Base-by-base conservation (phyloP, 2,797 vertebrate species). In the Coracias cyanogaster region DNA sequence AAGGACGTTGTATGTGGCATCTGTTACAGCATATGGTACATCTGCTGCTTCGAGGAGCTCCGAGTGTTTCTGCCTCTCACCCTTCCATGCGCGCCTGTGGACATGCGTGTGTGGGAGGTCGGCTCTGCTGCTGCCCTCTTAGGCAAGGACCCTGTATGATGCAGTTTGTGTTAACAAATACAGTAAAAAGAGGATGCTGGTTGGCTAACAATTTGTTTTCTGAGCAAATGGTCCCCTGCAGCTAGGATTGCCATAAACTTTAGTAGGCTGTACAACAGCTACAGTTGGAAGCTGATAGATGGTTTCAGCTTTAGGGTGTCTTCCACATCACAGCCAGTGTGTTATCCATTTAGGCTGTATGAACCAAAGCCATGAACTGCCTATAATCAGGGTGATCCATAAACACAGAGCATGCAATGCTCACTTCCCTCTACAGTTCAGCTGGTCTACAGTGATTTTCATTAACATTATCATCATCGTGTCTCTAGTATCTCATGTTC, bases 11-110 rank as follows among this genome's bases (percentile, higher is more conserved):
- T 16, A 1, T 3, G 61, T 55, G 89, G 92, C 96, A 97, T 95
- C 95, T 96, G 96, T 67, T 64, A 39, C 21, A 35, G 88, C 96
- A 95, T 96, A 96, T 96, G 96, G 96, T 80, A 3, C 88, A 78
- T 94, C 92, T 95, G 90, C 86, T 90, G 83, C 77, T 70, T 4
- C 0, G 3, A 77, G 87, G 54, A 64, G 62, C 87, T 55, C 73
- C 1, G n/a, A 15, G 49, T 3, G 41, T 0, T 35, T 26, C 80
- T 83, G 58, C 89, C 89, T 54, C 15, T 0, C 2, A 1, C 85
- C 26, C 25, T 52, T 29, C 84, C 7, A 0, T 15, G 31, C 3
- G 60, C 0, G 5, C 76, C 57, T 12, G 83, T 9, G 58, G 57
- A 33, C 1, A 1, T 35, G 60, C 0, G 0, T 1, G 1, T 9